phyloP scores from a whole-genome alignment of 1,140 invertebrate genomes.

The Nephotettix cincticeps region DNA sequence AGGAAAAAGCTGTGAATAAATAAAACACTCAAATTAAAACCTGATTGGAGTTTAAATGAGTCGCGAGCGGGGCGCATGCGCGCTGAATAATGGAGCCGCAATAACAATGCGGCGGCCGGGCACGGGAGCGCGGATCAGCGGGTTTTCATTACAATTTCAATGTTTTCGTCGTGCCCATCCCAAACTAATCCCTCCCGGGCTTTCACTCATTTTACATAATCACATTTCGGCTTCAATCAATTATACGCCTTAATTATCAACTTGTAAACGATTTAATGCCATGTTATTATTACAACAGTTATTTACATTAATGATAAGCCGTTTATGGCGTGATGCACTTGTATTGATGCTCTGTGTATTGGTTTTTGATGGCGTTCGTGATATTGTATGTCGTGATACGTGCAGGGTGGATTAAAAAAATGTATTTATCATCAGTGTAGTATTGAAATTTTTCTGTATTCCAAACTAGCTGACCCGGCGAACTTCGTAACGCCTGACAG shows the following conservation, averaged over 20 bases:
- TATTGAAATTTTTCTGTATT: too few species aligned
- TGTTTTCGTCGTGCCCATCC: not conserved
- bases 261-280: constrained; percentile 1
- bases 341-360: too few species aligned
- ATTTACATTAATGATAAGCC: constrained; percentile 12
- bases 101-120: not conserved
- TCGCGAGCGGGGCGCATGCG: not conserved
- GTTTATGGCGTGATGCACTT: not conserved
- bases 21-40: not conserved
- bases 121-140: not conserved
- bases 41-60: not conserved
- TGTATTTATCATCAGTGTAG: too few species aligned
- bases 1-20: constrained; percentile 12
- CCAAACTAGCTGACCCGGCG: too few species aligned
- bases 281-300: constrained; percentile 8
- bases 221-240: constrained; percentile 7
- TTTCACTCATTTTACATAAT: constrained; percentile 2
- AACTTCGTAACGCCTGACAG: too few species aligned
- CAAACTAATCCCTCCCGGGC: not conserved
- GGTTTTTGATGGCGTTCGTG: too few species aligned
- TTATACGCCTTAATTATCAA: constrained; percentile 10
- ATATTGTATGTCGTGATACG: too few species aligned
- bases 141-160: constrained; percentile 3
- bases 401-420: too few species aligned
- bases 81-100: not conserved